Base-by-base conservation (phyloP, 2,797 vertebrate species). In the Siniperca scherzeri region DNA sequence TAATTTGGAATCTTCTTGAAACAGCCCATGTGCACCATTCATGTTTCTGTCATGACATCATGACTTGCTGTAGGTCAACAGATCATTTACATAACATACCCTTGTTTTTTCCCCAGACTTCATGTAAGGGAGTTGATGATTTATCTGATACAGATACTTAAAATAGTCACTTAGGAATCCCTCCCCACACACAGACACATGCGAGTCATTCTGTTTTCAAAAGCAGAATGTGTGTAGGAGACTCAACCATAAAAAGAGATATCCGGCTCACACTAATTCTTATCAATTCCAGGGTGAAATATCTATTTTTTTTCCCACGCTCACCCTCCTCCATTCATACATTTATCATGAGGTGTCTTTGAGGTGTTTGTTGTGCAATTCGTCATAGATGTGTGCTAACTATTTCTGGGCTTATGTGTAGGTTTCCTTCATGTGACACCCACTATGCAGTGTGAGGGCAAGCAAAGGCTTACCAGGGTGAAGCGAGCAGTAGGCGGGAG, bases 181-280 rank as follows among this genome's bases (percentile, higher is more conserved):
- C 90, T 75, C 88, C 84, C 76, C 88, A 82, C 88, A 85, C 85
- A 87, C 64, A 87, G n/a, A 76, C 52, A 83, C 82, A 82, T 7
- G 30, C 57, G 55, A 87, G 46, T 84, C 82, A 88, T 84, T 70
- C 66, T 70, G 67, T 83, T 84, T 82, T 77, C 48, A 60, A 78
- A 76, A 87, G 33, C 91, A 92, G 84, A 90, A 82, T 85, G 85
- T 90, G 92, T 78, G 92, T 93, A 90, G 92, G 93, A 90, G 92
- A 82, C 38, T 40, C 33, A 38, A 27, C 83, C 91, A 86, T 89
- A 91, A 85, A 93, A 87, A 91, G 89, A 85, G 40, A 93, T 77
- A 85, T 94, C 93, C 88, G 92, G 90, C 84, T 74, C 30, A 42
- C 61, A 85, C 44, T 52, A 42, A 85, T 79, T 83, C 70, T 75